A percentile compares a stretch with the other conserved stretches of the same genome.
Evolutionary conservation across 2,797 vertebrate genomes (phyloP).

Genomic region (Pagetopsis macropterus): DNA sequence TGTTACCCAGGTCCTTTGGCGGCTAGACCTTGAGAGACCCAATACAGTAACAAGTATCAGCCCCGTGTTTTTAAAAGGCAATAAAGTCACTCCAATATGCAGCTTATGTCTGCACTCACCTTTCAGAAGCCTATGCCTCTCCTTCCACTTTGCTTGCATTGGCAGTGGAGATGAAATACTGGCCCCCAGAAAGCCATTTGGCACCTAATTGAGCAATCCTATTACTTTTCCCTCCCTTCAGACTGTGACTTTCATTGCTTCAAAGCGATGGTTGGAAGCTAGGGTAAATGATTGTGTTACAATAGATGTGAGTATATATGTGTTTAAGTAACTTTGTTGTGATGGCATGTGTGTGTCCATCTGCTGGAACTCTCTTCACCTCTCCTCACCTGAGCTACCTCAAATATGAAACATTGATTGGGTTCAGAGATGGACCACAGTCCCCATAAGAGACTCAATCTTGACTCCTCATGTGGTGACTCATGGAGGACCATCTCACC

Average conservation of each 20-base stretch:
- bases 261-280: slow-evolving; percentile 72
- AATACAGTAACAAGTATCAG: slow-evolving; percentile 55
- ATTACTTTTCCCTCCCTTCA: slow-evolving; percentile 85
- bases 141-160: slow-evolving; percentile 79
- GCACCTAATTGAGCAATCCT: slow-evolving; percentile 88
- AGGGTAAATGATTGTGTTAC: slow-evolving; percentile 75
- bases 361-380: slow-evolving; percentile 30
- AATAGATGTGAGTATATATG: slow-evolving; percentile 67
- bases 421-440: slow-evolving; percentile 56
- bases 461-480: slow-evolving; percentile 40
- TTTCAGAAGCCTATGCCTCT: slow-evolving; percentile 77
- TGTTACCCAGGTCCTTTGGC: slow-evolving; percentile 65
- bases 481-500: slow-evolving; percentile 41
- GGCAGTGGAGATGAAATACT: slow-evolving; percentile 85
- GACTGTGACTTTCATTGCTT: slow-evolving; percentile 81
- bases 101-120: slow-evolving; percentile 79
- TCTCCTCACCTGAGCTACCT: slow-evolving; percentile 66
- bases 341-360: not conserved
- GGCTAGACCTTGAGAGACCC: slow-evolving; percentile 69
- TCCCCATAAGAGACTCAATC: slow-evolving; percentile 50
- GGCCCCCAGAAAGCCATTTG: slow-evolving; percentile 86
- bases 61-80: slow-evolving; percentile 77
- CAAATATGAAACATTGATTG: slow-evolving; percentile 67
- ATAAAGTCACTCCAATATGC: slow-evolving; percentile 82
- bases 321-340: slow-evolving; percentile 68